A percentile compares a stretch with the other conserved stretches of the same genome.
phyloP scores from a whole-genome alignment of 2,113 vertebrate genomes.

The Talpa occidentalis region DNA sequence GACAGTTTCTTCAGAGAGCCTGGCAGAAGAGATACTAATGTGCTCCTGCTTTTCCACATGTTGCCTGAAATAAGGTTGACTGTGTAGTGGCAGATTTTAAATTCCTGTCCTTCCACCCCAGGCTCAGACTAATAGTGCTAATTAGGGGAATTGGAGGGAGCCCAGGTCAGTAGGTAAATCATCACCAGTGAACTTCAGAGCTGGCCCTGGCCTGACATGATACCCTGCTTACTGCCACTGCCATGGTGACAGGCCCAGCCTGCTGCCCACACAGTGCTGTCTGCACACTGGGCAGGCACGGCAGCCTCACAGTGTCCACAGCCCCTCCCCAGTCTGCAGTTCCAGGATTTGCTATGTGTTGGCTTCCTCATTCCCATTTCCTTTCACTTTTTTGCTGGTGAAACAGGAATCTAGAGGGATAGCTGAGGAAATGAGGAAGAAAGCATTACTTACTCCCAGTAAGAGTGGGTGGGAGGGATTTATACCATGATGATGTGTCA shows the following conservation, averaged over 20 bases:
- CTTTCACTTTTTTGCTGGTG: neutral
- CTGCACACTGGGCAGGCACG: neutral
- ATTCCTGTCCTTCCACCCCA: neutral
- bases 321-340: neutral
- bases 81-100: neutral
- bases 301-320: neutral
- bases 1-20: neutral
- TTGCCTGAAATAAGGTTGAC: neutral
- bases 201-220: neutral
- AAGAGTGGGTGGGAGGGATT: too few relatives aligned
- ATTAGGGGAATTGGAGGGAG: neutral
- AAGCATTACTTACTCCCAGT: neutral
- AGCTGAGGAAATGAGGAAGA: neutral
- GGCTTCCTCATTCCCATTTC: neutral
- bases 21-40: neutral
- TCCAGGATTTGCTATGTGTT: neutral
- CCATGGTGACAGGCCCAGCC: neutral
- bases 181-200: neutral
- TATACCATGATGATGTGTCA: neutral
- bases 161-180: neutral
- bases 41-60: too few relatives aligned
- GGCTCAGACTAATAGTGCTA: neutral
- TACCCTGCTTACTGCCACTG: neutral
- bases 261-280: fast-evolving
- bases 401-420: neutral